These are phyloP conservation scores for Oxyura jamaicensis DNA, from an alignment of 2,113 vertebrate genomes.

Conservation along the genomic window DNA sequence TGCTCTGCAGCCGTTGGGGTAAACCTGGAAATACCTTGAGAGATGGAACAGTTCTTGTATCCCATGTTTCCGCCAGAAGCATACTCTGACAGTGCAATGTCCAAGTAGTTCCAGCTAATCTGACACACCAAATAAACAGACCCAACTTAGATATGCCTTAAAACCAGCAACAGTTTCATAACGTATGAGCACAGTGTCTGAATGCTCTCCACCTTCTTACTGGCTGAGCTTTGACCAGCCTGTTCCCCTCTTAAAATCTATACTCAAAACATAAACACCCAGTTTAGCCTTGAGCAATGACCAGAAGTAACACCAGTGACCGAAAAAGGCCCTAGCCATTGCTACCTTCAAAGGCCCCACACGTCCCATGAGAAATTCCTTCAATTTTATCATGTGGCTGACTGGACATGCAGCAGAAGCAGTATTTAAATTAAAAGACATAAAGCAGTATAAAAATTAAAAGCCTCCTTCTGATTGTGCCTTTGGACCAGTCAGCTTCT, in stretches of 20 bases:
- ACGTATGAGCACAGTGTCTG: background rate
- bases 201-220: background rate
- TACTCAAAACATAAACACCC: background rate
- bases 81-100: background rate
- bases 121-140: background rate
- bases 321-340: background rate
- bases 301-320: background rate
- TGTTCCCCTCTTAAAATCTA: background rate
- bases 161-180: background rate
- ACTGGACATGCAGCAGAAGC: background rate
- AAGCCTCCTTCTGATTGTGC: background rate
- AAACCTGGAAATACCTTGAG: background rate
- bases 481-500: background rate
- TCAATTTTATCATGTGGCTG: background rate
- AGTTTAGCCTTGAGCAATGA: background rate
- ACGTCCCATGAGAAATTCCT: background rate
- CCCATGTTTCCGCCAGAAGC: background rate
- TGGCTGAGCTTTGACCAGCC: background rate
- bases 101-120: background rate
- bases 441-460: background rate
- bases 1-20: background rate
- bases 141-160: background rate
- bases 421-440: background rate
- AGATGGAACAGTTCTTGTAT: background rate
- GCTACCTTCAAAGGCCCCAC: background rate